These are phyloP conservation scores for Lasioglossum calceatum DNA, from an alignment of 2,888 invertebrate species.

Conservation along the genomic window DNA sequence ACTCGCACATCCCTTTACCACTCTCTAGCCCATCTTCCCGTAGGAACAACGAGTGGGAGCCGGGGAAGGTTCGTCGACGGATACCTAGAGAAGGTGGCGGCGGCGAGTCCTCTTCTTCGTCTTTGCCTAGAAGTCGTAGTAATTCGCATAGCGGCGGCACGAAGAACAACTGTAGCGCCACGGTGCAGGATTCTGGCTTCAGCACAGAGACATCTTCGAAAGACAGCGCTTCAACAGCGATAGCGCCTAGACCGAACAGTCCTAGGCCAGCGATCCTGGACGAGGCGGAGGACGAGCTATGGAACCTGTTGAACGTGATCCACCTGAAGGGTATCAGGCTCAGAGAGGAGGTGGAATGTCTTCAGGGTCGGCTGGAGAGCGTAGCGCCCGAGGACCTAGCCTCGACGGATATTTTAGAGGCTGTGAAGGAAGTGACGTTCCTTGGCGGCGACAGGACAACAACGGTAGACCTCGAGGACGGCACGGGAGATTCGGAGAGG, in stretches of 20 bases:
- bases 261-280: slow-evolving; percentile 82
- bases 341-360: slow-evolving; percentile 89
- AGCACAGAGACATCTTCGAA: slow-evolving; percentile 95
- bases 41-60: slow-evolving; percentile 89
- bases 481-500: slow-evolving; percentile 75
- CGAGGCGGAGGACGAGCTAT: slow-evolving; percentile 92
- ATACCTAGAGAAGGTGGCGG: slow-evolving; percentile 64
- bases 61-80: slow-evolving; percentile 91
- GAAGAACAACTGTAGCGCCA: slow-evolving; percentile 88
- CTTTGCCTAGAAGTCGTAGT: slow-evolving; percentile 87
- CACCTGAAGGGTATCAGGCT: slow-evolving; percentile 91
- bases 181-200: slow-evolving; percentile 94
- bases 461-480: slow-evolving; percentile 67
- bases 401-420: slow-evolving; percentile 82
- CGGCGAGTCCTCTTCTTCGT: slow-evolving; percentile 81
- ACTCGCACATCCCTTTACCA: slow-evolving; percentile 82
- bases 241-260: slow-evolving; percentile 79
- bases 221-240: slow-evolving; percentile 89
- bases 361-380: slow-evolving; percentile 86
- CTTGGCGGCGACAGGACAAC: slow-evolving; percentile 49
- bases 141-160: slow-evolving; percentile 87
- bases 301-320: slow-evolving; percentile 94
- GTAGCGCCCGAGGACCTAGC: slow-evolving; percentile 80
- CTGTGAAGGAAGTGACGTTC: slow-evolving; percentile 76
- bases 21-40: slow-evolving; percentile 83